These are phyloP conservation scores for Phorcus lineatus DNA, from an alignment of 2,888 invertebrate genomes.

Conservation along the genomic window DNA sequence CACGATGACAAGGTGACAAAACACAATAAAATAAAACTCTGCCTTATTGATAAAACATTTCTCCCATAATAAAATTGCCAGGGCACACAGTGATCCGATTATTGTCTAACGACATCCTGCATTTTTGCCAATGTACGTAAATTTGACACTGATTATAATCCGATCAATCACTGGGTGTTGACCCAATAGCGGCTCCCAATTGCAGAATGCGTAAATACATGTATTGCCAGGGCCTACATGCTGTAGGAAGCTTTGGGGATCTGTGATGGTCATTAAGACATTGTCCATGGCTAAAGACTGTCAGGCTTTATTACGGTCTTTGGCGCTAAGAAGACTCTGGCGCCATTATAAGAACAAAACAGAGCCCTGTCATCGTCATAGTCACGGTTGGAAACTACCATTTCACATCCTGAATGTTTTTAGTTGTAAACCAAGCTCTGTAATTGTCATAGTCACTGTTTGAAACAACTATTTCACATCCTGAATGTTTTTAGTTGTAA, in stretches of 20 bases:
- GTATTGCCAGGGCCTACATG: slow-evolving; percentile 8
- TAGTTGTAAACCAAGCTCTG: too few species aligned
- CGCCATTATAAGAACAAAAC: too few species aligned
- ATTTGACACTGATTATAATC: slow-evolving; percentile 23
- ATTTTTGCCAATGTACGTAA: slow-evolving; percentile 12
- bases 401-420: too few species aligned
- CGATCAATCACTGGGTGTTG: slow-evolving; percentile 10
- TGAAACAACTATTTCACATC: too few species aligned
- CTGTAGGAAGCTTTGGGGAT: slow-evolving; percentile 3
- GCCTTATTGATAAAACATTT: slow-evolving; percentile 24
- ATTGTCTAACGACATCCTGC: slow-evolving; percentile 16
- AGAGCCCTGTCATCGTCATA: too few species aligned
- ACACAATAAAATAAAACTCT: slow-evolving; percentile 24
- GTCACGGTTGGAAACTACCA: too few species aligned
- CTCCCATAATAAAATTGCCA: slow-evolving; percentile 20
- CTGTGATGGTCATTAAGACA: slow-evolving; percentile 13
- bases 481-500: too few species aligned
- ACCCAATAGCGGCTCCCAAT: neutral
- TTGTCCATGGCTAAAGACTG: slow-evolving; percentile 6
- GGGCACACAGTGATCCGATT: slow-evolving; percentile 17
- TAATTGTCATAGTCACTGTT: too few species aligned
- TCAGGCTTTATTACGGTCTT: neutral
- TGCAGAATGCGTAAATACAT: slow-evolving; percentile 19
- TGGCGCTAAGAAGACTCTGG: too few species aligned
- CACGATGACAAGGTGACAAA: slow-evolving; percentile 15